Percentiles rank a stretch among this genome's conserved stretches.
Conservation (phyloP, 2,113 vertebrate species). For the Balaeniceps rex region DNA sequence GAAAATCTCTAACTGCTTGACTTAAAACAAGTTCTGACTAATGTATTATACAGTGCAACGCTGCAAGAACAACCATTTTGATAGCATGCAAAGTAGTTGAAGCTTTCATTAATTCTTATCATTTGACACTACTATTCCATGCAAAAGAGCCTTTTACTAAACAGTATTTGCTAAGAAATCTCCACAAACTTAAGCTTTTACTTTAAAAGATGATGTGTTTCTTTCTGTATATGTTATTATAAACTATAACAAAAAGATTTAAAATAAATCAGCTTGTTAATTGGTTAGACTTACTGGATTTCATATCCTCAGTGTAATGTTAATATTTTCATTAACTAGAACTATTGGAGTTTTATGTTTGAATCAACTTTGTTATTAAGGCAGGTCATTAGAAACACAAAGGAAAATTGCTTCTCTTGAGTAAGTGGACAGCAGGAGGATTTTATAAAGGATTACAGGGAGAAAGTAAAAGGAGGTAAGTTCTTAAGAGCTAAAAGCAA, state of each 20-base stretch:
- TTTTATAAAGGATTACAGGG: constrained; percentile 11
- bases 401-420: background rate
- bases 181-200: background rate
- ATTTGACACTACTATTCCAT: background rate
- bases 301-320: background rate
- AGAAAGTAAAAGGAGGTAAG: background rate
- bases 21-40: background rate
- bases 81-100: background rate
- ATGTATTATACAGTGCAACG: background rate
- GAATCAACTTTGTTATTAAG: constrained; percentile 23
- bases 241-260: background rate
- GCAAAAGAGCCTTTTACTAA: background rate
- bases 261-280: constrained; percentile 8
- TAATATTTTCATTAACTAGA: constrained; percentile 16
- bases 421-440: background rate
- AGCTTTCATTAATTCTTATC: background rate
- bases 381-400: background rate
- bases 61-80: background rate
- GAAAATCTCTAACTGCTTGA: background rate
- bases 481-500: background rate
- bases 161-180: background rate
- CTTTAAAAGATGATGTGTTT: background rate
- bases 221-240: background rate
- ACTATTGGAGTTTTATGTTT: background rate
- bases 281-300: background rate